Base-by-base conservation (phyloP, 2,888 invertebrate genomes). In the Clostera curtula region DNA sequence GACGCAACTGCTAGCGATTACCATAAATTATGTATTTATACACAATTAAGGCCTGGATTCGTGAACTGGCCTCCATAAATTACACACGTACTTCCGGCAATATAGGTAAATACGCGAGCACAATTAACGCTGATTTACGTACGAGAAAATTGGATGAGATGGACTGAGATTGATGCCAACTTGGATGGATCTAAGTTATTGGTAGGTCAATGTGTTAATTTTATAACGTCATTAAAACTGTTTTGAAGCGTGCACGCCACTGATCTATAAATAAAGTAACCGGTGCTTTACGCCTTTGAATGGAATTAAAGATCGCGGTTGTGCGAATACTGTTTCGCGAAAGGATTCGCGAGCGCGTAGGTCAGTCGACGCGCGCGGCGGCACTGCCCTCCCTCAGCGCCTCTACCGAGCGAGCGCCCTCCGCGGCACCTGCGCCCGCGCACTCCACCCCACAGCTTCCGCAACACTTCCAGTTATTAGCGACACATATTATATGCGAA, bases 291-390 rank as follows among this genome's bases (percentile, higher is more conserved):
- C 42, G 36, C 40, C 59, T 61, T 51, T 57, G 61, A 51, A 62
- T 56, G 61, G 65, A 51, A 61, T 63, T 63, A 54, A 58, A 58
- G 48, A 56, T 54, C 48, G 49, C 44, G 54, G 57, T 52, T 43
- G 47, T 45, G 60, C 56, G 58, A 55, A 56, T 55, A 38, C n/a
- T 47, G 49, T 57, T 46, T 57, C 49, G 68, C 67, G 66, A 68
- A 67, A 57, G 50, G 58, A 53, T 72, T 72, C 62, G 72, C 74
- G 61, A 64, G 73, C 82, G 80, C 76, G 77, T 76, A 65, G 68
- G 70, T 59, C 51, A 56, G 63, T 34, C 72, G 68, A 65, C 65
- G 76, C 71, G 69, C 82, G 79, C 72, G 65, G 61, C 60, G 66
- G 66, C 66, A 76, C 77, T 79, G 73, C 49, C 56, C 49, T 47